A percentile compares a stretch with the other conserved stretches of the same genome.
Evolutionary conservation across 2,888 invertebrate species (phyloP).

Genomic region (Caenorhabditis virilis): DNA sequence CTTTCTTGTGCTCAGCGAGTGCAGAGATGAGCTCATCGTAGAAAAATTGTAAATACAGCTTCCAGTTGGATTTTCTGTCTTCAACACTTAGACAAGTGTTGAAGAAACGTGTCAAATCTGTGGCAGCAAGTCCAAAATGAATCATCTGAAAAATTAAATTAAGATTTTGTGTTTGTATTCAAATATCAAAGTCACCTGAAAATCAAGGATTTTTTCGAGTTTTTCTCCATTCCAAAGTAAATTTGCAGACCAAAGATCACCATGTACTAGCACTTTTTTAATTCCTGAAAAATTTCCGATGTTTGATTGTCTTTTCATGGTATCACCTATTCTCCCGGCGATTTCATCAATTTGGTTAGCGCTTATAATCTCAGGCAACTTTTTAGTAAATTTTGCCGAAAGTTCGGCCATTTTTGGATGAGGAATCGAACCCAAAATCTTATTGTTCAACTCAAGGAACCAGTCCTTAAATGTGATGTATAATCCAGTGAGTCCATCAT

Average conservation of each 20-base stretch:
- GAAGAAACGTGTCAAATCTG: slow-evolving; percentile 30
- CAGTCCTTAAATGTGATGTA: slow-evolving; percentile 23
- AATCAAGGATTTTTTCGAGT: slow-evolving; percentile 33
- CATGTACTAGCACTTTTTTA: slow-evolving; percentile 31
- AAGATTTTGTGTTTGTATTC: no score
- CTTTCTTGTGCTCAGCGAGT: not conserved
- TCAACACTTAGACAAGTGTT: slow-evolving; percentile 27
- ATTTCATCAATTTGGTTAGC: slow-evolving; percentile 16
- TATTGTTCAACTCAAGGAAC: slow-evolving; percentile 27
- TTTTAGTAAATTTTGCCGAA: slow-evolving; percentile 6
- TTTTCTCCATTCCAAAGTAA: slow-evolving; percentile 29
- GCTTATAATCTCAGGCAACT: slow-evolving; percentile 17
- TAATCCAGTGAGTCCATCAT: slow-evolving; percentile 19
- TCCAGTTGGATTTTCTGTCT: slow-evolving; percentile 14
- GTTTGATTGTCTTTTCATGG: not conserved
- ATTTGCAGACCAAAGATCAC: slow-evolving; percentile 45
- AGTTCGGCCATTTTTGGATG: slow-evolving; percentile 17
- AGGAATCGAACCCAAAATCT: slow-evolving; percentile 13
- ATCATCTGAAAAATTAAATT: slow-evolving; percentile 37
- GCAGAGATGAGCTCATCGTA: slow-evolving; percentile 6
- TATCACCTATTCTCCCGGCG: not conserved
- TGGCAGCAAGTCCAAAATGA: slow-evolving; percentile 34
- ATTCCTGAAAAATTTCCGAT: no score
- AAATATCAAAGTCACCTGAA: slow-evolving; percentile 27
- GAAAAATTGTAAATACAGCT: slow-evolving; percentile 20